A percentile compares a stretch with the other conserved stretches of the same genome.
Evolutionary conservation across 2,113 vertebrate genomes (phyloP).

Genomic region (Pogonocichla stellata): DNA sequence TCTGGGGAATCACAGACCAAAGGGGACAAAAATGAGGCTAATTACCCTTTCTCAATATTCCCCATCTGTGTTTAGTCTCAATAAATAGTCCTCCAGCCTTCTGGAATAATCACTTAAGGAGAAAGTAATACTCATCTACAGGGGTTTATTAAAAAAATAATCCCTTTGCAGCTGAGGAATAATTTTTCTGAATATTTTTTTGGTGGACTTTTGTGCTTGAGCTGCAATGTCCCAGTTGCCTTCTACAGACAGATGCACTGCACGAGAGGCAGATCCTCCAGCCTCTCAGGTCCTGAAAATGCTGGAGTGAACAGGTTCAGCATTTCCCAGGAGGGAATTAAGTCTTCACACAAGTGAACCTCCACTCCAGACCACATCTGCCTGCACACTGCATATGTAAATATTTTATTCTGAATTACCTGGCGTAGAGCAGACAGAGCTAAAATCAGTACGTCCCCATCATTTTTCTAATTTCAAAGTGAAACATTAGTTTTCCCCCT

Average conservation of each 20-base stretch:
- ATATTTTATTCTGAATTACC: not conserved
- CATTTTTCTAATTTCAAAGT: not conserved
- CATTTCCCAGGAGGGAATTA: not conserved
- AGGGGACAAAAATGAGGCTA: not conserved
- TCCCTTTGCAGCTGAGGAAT: not conserved
- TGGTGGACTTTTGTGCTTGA: not conserved
- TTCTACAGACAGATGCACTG: not conserved
- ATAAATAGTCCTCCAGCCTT: conserved; percentile 19
- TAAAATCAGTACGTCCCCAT: not conserved
- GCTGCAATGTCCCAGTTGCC: not conserved
- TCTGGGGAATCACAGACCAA: conserved; percentile 25
- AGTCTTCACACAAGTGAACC: not conserved
- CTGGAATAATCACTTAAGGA: not conserved
- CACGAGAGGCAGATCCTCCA: not conserved
- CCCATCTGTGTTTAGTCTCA: not conserved
- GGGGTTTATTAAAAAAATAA: not conserved
- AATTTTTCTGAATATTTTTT: not conserved
- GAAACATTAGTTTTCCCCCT: not conserved
- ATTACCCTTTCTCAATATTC: conserved; percentile 35
- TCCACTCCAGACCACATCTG: not conserved
- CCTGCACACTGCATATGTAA: not conserved
- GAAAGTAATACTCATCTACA: not conserved
- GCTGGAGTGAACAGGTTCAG: not conserved
- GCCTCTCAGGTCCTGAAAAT: not conserved
- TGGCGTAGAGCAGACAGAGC: not conserved